Evolutionary conservation across 2,113 vertebrate species (phyloP), one percentile per base, ranked within the genome.

Genomic region (Sigmodon hispidus): DNA sequence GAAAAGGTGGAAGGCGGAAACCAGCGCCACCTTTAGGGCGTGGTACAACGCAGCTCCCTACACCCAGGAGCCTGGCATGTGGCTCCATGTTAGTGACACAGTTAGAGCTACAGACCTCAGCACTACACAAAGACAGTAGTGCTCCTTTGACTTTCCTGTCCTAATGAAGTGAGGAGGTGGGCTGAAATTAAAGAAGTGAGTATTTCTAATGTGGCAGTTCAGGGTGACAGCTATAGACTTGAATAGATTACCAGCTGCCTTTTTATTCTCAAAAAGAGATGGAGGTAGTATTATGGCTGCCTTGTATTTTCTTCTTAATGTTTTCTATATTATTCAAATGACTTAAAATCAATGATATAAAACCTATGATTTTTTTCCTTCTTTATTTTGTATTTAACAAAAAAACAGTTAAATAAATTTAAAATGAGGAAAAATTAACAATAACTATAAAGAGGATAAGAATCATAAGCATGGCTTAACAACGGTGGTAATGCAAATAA

Each of bases 131-230:
- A 83, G 12, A 5, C 59, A 84, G 40, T 21, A 63, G 52, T 48
- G 12, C 34, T 79, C 10, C 15, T 83, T 92, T 89, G 65, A 59
- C 59, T 90, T 92, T 72, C 52, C 61, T 97, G 76, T 91, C 87
- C n/a, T 63, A 85, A 79, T 80, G 9, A 88, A 65, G 40, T 63
- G 48, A 94, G 57, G 52, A 61, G 11, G 43, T 52, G 57, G 17
- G 65, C 26, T 86, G 59, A 86, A 85, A n/a, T 76, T 76, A 80
- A 89, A 72, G 94, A 80, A 69, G 59, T 10, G 15, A 55, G 1
- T 75, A 34, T 81, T 75, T 90, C 50, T 70, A 69, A 75, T 70
- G 65, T 43, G 72, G 59, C 73, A 61, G 17, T 16, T 83, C 61
- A 16, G 69, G 91, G 34, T 63, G 69, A 83, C 80, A 89, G 73